Base-by-base conservation (phyloP, 2,797 vertebrate species). In the Crax fasciolata region DNA sequence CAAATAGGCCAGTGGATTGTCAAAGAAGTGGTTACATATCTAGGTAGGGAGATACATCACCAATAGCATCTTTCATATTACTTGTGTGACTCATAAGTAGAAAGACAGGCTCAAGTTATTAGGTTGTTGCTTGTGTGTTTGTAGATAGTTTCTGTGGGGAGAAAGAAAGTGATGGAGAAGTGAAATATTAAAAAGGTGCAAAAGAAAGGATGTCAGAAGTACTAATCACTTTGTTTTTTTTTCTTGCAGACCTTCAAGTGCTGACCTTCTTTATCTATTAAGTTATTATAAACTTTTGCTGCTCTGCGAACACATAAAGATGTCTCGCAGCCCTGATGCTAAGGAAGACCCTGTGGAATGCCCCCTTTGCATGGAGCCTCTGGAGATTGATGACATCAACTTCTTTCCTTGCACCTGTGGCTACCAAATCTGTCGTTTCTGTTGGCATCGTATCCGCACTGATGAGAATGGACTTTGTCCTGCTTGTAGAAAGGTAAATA, bases 331-430 rank as follows among this genome's bases (percentile, higher is more conserved):
- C 98, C 99, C 99, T 92, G 99, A 99, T 91, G 98, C 98, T 96
- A 99, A 99, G 98, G 99, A 99, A 97, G 99, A 99, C 97, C 98
- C 99, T 97, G 99, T 99, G 98, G 99, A 99, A 98, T 99, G 99
- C 97, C 99, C 99, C 89, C 98, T 99, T 98, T 99, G 99, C 98
- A 99, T 99, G 99, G 99, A 99, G 89, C 99, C 99, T 28, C 98
- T 99, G 97, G 99, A 99, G 98, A 99, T 99, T 78, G 99, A 99
- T 91, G 99, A 99, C 94, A 99, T 99, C 98, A 99, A 99, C 98
- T 99, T 99, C 97, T 99, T 99, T 97, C 99, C 99, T 95, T 99
- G 99, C 98, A 99, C 99, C 97, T 99, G 99, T 96, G 99, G 99
- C 97, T 99, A 99, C 97, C 99, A 99, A 98, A 99, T 99, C 95